Evolutionary conservation across 2,113 vertebrate genomes (phyloP).

Genomic region (Pterocles burchelli): DNA sequence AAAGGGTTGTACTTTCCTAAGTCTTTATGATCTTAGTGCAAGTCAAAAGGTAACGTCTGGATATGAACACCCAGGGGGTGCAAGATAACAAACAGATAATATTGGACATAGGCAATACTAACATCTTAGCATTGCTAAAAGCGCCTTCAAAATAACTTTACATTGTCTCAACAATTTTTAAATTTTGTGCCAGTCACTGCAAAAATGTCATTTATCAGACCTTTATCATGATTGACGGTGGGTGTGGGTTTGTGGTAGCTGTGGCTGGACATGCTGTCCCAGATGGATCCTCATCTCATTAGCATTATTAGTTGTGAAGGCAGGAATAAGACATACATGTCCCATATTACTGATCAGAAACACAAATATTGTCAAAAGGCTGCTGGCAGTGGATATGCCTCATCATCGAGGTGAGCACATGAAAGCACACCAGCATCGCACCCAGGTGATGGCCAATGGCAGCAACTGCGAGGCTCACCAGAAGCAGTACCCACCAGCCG

Average conservation of each 20-base stretch:
- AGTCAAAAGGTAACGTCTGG: background rate
- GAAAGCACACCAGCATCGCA: no score
- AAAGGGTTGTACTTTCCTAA: background rate
- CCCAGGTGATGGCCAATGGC: fast-evolving
- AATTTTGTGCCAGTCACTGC: background rate
- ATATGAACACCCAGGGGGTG: background rate
- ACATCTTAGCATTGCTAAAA: background rate
- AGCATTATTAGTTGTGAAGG: background rate
- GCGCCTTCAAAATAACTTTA: background rate
- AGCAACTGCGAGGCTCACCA: background rate
- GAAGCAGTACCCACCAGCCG: background rate
- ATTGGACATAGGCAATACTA: background rate
- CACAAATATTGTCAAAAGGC: background rate
- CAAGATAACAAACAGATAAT: background rate
- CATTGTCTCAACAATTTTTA: background rate
- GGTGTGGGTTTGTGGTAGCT: background rate
- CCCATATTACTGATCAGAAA: background rate
- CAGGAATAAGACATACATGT: background rate
- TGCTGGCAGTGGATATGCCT: no score
- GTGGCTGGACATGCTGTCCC: background rate
- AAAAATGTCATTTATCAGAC: background rate
- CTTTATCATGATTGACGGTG: fast-evolving
- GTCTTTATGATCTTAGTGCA: background rate
- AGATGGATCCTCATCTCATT: background rate
- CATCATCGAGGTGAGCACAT: fast-evolving